Evolutionary conservation across 2,113 vertebrate genomes (phyloP), one percentile per base, ranked within the genome.

Genomic region (Talpa occidentalis): DNA sequence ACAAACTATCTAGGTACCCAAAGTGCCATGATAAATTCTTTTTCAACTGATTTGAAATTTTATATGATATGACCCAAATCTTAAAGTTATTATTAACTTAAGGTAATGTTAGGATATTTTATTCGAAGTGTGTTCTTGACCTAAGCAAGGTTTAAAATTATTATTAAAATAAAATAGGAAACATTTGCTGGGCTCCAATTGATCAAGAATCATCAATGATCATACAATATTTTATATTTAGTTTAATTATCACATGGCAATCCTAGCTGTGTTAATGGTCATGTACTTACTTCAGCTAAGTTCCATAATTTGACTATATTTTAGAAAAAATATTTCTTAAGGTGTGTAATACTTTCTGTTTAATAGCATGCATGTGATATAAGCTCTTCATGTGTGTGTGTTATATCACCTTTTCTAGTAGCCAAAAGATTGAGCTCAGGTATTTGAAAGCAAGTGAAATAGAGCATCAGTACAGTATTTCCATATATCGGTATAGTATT

Each of bases 21-120:
- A 35, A 37, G 69, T 56, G 44, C 10, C 37, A 16, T 40, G 14
- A n/a, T 26, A 32, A 10, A 35, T 44, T 54, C 85, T 62, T 91
- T 95, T 86, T 79, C 47, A 90, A 77, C 3, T 26, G 37, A 66
- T 91, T 15, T 74, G 37, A 92, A 80, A 52, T 42, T 90, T 62
- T 77, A 54, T 37, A 74, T 40, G 19, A 92, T 59, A 64, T 30
- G 44, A 44, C 35, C 52, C 72, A 67, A 88, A 35, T 22, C 9
- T 69, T 84, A 67, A 88, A 49, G 52, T 26, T 66, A 86, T 88
- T 82, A 40, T 44, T 62, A 72, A 88, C 9, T 56, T 67, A 59
- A 79, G 19, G 24, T 30, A 77, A 85, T 6, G 12, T 56, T 59
- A 47, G 42, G 8, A 88, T 81, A 92, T 49, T 12, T 59, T 82